These are phyloP conservation scores for Pammene fasciana DNA, from an alignment of 2,888 invertebrate genomes.

Conservation along the genomic window DNA sequence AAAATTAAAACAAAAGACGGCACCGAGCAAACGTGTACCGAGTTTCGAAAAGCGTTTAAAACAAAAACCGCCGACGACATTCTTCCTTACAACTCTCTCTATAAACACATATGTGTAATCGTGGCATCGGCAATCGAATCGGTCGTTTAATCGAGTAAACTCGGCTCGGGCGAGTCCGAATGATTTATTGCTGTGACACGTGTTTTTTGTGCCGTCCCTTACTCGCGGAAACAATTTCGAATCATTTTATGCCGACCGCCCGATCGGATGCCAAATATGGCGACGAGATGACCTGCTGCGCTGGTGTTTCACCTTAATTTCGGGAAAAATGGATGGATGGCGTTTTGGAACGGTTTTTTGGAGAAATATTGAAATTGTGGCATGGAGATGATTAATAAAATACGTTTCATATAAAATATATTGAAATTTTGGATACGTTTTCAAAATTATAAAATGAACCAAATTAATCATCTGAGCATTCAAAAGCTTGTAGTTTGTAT, in stretches of 20 bases:
- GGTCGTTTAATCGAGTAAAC: slow-evolving; percentile 79
- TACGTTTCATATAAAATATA: neutral
- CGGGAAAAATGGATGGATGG: slow-evolving; percentile 60
- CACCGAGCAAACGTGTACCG: slow-evolving; percentile 44
- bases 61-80: slow-evolving; percentile 74
- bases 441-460: too few species aligned
- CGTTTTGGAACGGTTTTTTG: slow-evolving; percentile 54
- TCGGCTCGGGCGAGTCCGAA: slow-evolving; percentile 68
- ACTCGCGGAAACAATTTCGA: slow-evolving; percentile 80
- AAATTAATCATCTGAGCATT: too few species aligned
- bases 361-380: slow-evolving; percentile 66
- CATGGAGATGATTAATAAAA: slow-evolving; percentile 2
- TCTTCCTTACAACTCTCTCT: slow-evolving; percentile 77
- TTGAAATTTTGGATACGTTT: too few species aligned
- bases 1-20: slow-evolving; percentile 38
- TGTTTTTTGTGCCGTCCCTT: slow-evolving; percentile 73
- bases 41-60: slow-evolving; percentile 56
- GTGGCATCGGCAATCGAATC: slow-evolving; percentile 76
- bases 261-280: slow-evolving; percentile 67
- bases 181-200: slow-evolving; percentile 82
- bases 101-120: slow-evolving; percentile 71
- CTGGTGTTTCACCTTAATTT: slow-evolving; percentile 73
- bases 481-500: too few species aligned
- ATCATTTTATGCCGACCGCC: slow-evolving; percentile 79
- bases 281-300: slow-evolving; percentile 53